Percentiles rank a stretch among this genome's conserved stretches.
Conservation (phyloP, 2,888 invertebrate genomes). For the Drosophila diplacantha region DNA sequence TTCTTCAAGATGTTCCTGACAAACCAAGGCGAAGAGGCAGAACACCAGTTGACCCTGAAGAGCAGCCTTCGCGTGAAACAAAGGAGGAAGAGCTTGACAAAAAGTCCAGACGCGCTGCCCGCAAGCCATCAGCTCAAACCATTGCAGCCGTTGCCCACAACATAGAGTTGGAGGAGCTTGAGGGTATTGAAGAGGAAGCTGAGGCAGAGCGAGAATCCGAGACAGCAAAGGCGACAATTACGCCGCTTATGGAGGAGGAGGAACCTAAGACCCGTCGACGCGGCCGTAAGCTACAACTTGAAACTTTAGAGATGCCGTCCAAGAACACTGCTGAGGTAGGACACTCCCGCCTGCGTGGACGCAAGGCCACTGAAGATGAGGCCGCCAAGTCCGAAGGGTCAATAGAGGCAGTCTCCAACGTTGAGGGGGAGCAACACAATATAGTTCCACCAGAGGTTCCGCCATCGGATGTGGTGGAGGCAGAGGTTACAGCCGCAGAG, state of each 20-base stretch:
- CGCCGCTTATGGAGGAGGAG: not conserved
- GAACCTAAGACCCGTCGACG: constrained; percentile 22
- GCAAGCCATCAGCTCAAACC: constrained; percentile 46
- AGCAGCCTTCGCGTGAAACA: constrained; percentile 3
- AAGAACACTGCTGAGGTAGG: not conserved
- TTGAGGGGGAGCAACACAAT: not conserved
- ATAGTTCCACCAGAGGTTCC: not conserved
- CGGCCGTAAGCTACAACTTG: constrained; percentile 32
- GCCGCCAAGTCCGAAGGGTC: not conserved
- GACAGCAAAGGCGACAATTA: not conserved
- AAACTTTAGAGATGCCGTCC: not conserved
- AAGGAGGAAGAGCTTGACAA: constrained; percentile 9
- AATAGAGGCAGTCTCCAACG: constrained; percentile 16
- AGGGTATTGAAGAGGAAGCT: not conserved
- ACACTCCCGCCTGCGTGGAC: constrained; percentile 32
- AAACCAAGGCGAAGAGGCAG: constrained; percentile 17
- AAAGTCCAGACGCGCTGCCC: constrained; percentile 19
- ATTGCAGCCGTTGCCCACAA: too few species aligned
- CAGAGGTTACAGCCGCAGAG: not conserved
- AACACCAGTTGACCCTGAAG: constrained; percentile 4
- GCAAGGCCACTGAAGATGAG: constrained; percentile 25
- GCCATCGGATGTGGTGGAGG: constrained; percentile 26
- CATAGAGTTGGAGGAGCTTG: constrained; percentile 1
- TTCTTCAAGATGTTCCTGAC: not conserved
- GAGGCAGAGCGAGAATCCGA: constrained; percentile 1